Evolutionary conservation across 2,797 vertebrate species (phyloP).

Genomic region (Manis crassicaudata): DNA sequence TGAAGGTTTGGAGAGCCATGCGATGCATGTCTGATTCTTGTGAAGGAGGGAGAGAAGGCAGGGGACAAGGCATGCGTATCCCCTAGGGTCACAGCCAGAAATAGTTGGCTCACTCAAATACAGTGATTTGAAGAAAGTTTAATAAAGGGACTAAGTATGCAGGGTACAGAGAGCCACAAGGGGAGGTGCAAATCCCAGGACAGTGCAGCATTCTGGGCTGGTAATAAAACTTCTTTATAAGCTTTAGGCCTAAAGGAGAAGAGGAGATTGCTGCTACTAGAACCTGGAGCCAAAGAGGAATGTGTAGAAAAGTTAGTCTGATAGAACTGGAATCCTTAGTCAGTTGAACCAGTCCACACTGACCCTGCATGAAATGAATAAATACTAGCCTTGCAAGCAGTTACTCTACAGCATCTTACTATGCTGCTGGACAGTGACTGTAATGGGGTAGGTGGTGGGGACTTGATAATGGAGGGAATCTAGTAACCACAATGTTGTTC

Average conservation of each 20-base stretch:
- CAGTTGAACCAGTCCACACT: neutral
- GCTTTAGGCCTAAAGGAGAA: neutral
- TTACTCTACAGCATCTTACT: too few species aligned
- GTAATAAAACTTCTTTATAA: neutral
- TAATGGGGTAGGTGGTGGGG: too few species aligned
- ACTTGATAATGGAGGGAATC: too few species aligned
- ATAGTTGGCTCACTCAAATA: neutral
- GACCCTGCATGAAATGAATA: neutral
- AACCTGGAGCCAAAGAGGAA: neutral
- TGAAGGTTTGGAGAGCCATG: neutral
- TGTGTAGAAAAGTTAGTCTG: neutral
- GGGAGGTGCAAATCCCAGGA: neutral
- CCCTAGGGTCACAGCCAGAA: neutral
- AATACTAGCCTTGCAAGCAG: neutral
- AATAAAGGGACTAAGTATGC: neutral
- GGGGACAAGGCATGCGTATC: neutral
- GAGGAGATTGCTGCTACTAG: neutral
- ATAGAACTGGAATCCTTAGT: neutral
- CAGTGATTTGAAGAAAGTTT: neutral
- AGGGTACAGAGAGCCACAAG: neutral
- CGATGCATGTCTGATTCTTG: neutral
- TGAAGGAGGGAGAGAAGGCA: neutral
- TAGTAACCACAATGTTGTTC: too few species aligned
- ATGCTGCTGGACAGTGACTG: too few species aligned
- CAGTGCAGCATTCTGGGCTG: neutral